Percentiles rank a stretch among this genome's conserved stretches.
Conservation (phyloP, 2,888 invertebrate genomes). For the Torymus aiolomorphi region DNA sequence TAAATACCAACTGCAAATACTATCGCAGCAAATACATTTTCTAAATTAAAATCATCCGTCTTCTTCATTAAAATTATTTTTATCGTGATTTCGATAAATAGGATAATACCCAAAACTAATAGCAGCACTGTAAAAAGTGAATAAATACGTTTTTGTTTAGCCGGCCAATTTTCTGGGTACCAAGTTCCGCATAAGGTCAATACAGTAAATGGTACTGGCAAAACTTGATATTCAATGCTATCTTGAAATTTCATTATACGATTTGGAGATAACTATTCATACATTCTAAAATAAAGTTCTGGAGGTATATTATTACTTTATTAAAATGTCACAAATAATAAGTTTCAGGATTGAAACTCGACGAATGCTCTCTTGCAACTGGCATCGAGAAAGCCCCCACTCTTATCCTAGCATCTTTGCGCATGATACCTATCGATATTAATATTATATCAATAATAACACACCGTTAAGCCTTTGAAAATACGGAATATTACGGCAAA, state of each 20-base stretch:
- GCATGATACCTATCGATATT: neutral
- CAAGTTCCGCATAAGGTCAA: conserved; percentile 47
- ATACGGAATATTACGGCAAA: neutral
- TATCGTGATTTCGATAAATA: conserved; percentile 22
- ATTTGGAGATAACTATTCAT: neutral
- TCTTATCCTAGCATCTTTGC: neutral
- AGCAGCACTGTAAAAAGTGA: conserved; percentile 1
- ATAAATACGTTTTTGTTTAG: conserved; percentile 28
- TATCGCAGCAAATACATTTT: conserved; percentile 28
- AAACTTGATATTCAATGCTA: conserved; percentile 30
- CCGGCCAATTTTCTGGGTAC: conserved; percentile 36
- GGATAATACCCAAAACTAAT: conserved; percentile 4
- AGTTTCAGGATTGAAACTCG: neutral
- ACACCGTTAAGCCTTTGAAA: neutral
- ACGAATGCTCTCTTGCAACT: neutral
- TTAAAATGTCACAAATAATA: too few species aligned
- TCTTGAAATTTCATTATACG: conserved; percentile 27
- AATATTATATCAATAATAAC: conserved; percentile 4
- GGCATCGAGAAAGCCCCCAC: neutral
- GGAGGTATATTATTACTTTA: neutral
- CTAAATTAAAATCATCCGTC: conserved; percentile 17
- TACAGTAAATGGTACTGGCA: conserved; percentile 39
- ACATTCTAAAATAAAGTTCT: neutral
- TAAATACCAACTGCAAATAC: conserved; percentile 26
- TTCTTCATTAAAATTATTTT: conserved; percentile 1